These are phyloP conservation scores for Bombyx mori DNA, from an alignment of 1,140 invertebrate species.

Conservation along the genomic window DNA sequence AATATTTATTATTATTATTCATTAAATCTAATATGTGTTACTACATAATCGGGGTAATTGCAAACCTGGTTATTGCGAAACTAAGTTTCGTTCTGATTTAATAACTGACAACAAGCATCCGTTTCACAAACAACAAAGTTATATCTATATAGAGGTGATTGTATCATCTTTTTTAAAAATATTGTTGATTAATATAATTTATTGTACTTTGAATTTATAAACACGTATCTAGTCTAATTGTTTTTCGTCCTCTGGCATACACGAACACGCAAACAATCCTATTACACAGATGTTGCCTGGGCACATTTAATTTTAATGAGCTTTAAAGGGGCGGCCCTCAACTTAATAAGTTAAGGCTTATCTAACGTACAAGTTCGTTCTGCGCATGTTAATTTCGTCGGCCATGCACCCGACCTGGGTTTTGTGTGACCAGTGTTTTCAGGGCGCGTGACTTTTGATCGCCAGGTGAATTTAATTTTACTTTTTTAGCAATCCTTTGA, in stretches of 20 bases:
- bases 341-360: conserved; percentile 29
- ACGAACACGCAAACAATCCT: conserved; percentile 5
- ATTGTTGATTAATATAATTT: no score
- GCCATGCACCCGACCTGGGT: conserved; percentile 6
- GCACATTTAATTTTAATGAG: conserved; percentile 28
- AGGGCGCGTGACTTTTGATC: conserved; percentile 11
- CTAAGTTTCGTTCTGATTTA: no score
- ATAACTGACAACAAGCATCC: no score
- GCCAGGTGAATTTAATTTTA: conserved; percentile 3
- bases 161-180: no score
- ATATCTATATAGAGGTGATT: no score
- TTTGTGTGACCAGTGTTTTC: conserved; percentile 1
- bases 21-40: no score
- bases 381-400: conserved; percentile 21
- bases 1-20: no score
- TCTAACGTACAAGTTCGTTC: conserved; percentile 17
- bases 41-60: no score
- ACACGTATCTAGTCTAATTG: background rate
- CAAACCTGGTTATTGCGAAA: no score
- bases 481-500: background rate
- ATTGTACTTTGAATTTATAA: background rate
- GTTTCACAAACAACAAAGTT: no score
- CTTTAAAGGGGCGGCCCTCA: conserved; percentile 27
- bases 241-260: background rate
- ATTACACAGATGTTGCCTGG: conserved; percentile 11